Conservation (phyloP, 1,140 invertebrate genomes). For the Neodiprion virginianus region DNA sequence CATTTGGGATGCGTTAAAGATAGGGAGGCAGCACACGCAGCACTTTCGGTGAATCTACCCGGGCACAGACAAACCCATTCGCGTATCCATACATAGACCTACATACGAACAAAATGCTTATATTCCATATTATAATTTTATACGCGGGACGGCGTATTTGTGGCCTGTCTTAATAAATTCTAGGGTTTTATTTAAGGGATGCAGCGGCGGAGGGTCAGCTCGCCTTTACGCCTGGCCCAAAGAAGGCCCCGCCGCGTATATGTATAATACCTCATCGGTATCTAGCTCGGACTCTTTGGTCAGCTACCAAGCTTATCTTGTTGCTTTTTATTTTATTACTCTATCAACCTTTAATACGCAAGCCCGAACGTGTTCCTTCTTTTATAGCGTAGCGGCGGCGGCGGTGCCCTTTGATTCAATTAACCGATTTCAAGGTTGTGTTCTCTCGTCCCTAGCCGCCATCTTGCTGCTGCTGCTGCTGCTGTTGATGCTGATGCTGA, state of each 20-base stretch:
- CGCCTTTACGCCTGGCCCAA: not conserved
- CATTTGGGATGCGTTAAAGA: not conserved
- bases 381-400: slow-evolving; percentile 52
- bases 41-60: not conserved
- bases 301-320: slow-evolving; percentile 7
- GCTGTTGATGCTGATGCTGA: not conserved
- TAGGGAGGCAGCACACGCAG: not conserved
- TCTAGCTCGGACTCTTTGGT: not conserved
- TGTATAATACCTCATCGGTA: not conserved
- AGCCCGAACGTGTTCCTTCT: slow-evolving; percentile 53
- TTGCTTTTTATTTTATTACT: slow-evolving; percentile 55
- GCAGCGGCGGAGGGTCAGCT: not conserved
- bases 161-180: slow-evolving; percentile 4
- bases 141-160: not conserved
- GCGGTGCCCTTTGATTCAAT: slow-evolving; percentile 37
- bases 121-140: not conserved
- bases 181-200: slow-evolving; percentile 2
- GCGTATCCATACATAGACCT: too few species aligned
- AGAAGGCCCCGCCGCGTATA: too few species aligned
- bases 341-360: slow-evolving; percentile 52
- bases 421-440: slow-evolving; percentile 40
- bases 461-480: not conserved
- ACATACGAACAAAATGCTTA: not conserved
- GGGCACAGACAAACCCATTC: too few species aligned
- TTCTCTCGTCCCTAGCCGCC: slow-evolving; percentile 28